Evolutionary conservation across 1,140 invertebrate genomes (phyloP), one percentile per base, ranked within the genome.

Genomic region (Probaryconus sp.): DNA sequence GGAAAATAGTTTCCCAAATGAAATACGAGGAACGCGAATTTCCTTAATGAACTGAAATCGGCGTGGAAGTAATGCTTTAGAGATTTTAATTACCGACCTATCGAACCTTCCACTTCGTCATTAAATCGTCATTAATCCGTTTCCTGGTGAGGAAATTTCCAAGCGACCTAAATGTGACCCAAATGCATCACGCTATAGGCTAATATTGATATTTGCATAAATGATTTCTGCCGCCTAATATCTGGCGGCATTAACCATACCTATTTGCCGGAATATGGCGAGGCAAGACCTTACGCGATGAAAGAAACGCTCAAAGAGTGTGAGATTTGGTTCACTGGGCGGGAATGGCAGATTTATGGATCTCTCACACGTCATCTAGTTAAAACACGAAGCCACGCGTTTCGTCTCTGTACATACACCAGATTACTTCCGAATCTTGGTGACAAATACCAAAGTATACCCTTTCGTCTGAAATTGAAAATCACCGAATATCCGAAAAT

Each of bases 311-410:
- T 82, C 79, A 61, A 68, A 69, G 56, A 76, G 80, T 76, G 78
- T 64, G 81, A 82, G 81, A 80, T 82, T 77, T 77, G 64, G 58
- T 67, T 68, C 63, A 63, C 63, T 82, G 79, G 76, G 71, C 78
- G 78, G 78, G 79, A 81, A 81, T 84, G 82, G 28, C 76, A 80
- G 81, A 85, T 85, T 85, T 85, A 85, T 85, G 81, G 79, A 16
- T 37, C 58, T 53, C 73, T 77, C 72, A 68, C 82, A 84, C 83
- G 82, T 78, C 81, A 84, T 75, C 81, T 72, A 71, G 67, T 69
- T 81, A 67, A 83, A 81, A 81, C 81, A 80, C 76, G 17, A 31
- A 74, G 58, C 64, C 56, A 47, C 60, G 51, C 51, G 43, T 24
- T 47, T 13, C 65, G 33, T 13, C 48, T 16, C 43, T 28, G 21